Conservation (phyloP, 2,113 vertebrate species). For the Zosterops borbonicus region DNA sequence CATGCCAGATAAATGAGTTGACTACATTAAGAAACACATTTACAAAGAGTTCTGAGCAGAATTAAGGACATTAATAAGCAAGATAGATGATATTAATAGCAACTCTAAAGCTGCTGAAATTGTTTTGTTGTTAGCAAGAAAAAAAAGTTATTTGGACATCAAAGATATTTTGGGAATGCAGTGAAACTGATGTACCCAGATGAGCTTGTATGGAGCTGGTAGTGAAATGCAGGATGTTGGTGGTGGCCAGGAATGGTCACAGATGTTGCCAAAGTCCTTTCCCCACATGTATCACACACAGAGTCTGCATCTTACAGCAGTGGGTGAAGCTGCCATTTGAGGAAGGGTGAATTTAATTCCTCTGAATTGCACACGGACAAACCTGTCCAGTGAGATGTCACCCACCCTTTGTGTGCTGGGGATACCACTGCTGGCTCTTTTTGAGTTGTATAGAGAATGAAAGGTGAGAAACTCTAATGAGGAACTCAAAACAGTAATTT, state of each 20-base stretch:
- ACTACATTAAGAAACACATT: not conserved
- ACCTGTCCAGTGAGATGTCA: not conserved
- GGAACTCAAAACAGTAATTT: not conserved
- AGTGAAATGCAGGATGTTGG: not conserved
- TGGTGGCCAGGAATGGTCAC: not conserved
- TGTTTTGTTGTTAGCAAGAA: not conserved
- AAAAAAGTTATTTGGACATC: not conserved
- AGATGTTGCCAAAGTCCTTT: not conserved
- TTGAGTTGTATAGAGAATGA: not conserved
- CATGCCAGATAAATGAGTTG: not conserved
- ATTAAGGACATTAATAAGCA: not conserved
- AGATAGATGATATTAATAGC: not conserved
- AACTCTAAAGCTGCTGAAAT: not conserved
- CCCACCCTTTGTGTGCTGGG: rapidly evolving
- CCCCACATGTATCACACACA: rapidly evolving
- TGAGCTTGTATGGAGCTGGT: not conserved
- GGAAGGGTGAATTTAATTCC: not conserved
- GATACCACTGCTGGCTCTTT: not conserved
- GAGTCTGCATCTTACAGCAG: not conserved
- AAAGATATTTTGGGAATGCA: not conserved
- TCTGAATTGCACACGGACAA: not conserved
- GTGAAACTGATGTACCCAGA: not conserved
- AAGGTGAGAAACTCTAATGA: not conserved
- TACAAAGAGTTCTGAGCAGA: not conserved
- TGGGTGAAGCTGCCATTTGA: not conserved